These are phyloP conservation scores for Fopius arisanus DNA, from an alignment of 1,140 invertebrate genomes.

Conservation along the genomic window DNA sequence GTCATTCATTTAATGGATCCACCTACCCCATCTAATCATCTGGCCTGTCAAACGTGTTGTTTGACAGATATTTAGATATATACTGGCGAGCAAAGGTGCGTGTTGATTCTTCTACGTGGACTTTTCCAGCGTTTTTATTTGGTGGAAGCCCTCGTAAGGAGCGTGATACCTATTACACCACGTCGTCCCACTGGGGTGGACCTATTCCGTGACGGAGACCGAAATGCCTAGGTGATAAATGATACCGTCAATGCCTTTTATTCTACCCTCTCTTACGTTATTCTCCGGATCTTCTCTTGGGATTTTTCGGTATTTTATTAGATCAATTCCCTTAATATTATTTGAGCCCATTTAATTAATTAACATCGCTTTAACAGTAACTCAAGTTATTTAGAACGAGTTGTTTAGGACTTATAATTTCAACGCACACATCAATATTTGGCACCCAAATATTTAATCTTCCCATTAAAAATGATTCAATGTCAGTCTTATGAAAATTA, in stretches of 20 bases:
- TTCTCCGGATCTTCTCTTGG: background rate
- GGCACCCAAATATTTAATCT: no score
- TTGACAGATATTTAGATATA: background rate
- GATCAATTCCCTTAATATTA: background rate
- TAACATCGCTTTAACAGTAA: background rate
- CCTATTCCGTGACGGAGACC: conserved; percentile 39
- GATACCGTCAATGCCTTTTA: conserved; percentile 29
- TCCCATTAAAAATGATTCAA: no score
- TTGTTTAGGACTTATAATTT: background rate
- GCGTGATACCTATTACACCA: conserved; percentile 44
- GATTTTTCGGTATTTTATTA: conserved; percentile 5
- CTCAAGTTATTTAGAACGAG: background rate
- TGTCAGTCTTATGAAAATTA: no score
- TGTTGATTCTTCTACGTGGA: background rate
- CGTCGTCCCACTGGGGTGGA: conserved; percentile 36
- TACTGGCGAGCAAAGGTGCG: background rate
- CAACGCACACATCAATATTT: no score
- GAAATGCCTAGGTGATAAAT: conserved; percentile 46
- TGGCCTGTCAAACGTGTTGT: background rate
- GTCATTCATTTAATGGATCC: conserved; percentile 46
- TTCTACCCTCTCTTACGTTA: conserved; percentile 20
- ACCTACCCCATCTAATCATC: conserved; percentile 34
- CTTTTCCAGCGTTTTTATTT: background rate
- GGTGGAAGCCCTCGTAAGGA: background rate
- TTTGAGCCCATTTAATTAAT: conserved; percentile 6